These are phyloP conservation scores for Thalassophryne amazonica DNA, from an alignment of 2,797 vertebrate genomes.

Conservation along the genomic window DNA sequence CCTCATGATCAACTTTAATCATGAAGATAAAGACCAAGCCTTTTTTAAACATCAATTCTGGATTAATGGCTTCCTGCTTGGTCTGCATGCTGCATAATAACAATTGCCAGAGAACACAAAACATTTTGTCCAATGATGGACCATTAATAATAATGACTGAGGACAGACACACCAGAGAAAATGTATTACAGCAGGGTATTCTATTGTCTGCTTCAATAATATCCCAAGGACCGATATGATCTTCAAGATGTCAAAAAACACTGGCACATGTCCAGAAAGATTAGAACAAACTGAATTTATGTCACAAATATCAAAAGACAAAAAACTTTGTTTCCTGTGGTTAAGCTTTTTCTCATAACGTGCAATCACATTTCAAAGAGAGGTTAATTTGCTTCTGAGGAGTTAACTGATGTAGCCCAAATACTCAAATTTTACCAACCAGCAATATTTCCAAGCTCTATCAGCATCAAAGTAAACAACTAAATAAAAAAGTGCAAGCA, in stretches of 20 bases:
- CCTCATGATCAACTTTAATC: too few species aligned
- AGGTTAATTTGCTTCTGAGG: constrained; percentile 34
- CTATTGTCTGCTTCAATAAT: constrained; percentile 12
- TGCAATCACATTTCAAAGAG: constrained; percentile 19
- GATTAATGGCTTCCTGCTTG: too few species aligned
- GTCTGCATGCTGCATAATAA: constrained; percentile 6
- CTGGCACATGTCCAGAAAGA: constrained; percentile 10
- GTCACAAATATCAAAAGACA: background rate
- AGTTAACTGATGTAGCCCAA: constrained; percentile 43
- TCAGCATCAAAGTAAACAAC: constrained; percentile 9
- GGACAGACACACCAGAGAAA: constrained; percentile 14
- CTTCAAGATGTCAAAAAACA: constrained; percentile 37
- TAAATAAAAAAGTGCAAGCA: too few species aligned
- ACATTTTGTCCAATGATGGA: constrained; percentile 20
- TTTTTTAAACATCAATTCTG: too few species aligned
- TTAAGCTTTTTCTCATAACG: constrained; percentile 38
- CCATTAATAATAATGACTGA: constrained; percentile 24
- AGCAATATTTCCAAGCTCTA: constrained; percentile 7
- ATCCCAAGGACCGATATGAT: constrained; percentile 42
- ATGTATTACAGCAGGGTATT: constrained; percentile 23
- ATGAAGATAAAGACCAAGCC: too few species aligned
- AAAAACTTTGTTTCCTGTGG: constrained; percentile 34
- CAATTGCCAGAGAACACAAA: constrained; percentile 35
- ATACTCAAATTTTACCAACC: constrained; percentile 44
- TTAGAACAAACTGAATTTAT: constrained; percentile 15